A percentile compares a stretch with the other conserved stretches of the same genome.
These are phyloP conservation scores for Lissocephala sabroskyi DNA, from an alignment of 2,888 invertebrate species.

Conservation along the genomic window DNA sequence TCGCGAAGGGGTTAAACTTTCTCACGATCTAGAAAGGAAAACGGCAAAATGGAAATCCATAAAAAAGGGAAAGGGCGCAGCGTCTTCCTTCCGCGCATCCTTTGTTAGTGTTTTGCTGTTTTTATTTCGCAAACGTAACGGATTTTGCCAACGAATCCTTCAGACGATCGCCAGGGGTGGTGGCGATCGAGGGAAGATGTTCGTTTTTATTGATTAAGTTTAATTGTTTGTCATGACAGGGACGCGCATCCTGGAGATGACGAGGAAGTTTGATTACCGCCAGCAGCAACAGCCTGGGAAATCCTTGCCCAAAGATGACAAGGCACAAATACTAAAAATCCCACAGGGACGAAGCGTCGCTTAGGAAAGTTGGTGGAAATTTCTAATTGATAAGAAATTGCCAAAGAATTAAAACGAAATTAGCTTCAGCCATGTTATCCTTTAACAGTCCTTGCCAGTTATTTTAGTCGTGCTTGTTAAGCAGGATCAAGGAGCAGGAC, in stretches of 20 bases:
- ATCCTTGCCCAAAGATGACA: no score
- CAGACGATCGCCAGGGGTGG: conserved; percentile 19
- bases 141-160: conserved; percentile 16
- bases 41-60: conserved; percentile 40
- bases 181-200: conserved; percentile 12
- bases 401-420: no score
- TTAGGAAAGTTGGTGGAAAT: no score
- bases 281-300: no score
- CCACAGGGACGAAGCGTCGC: no score
- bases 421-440: no score
- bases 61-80: conserved; percentile 27
- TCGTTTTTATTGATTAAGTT: conserved; percentile 43
- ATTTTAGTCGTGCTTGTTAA: conserved; percentile 10
- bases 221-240: conserved; percentile 37
- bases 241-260: neutral
- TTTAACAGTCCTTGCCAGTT: neutral
- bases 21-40: conserved; percentile 49
- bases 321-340: no score
- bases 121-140: conserved; percentile 25
- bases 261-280: no score
- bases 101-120: conserved; percentile 3
- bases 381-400: no score
- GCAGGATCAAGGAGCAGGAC: conserved; percentile 18
- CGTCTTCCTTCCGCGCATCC: conserved; percentile 15
- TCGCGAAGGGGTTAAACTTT: conserved; percentile 58